These are phyloP conservation scores for Furnarius figulus DNA, from an alignment of 2,113 vertebrate genomes.

Conservation along the genomic window DNA sequence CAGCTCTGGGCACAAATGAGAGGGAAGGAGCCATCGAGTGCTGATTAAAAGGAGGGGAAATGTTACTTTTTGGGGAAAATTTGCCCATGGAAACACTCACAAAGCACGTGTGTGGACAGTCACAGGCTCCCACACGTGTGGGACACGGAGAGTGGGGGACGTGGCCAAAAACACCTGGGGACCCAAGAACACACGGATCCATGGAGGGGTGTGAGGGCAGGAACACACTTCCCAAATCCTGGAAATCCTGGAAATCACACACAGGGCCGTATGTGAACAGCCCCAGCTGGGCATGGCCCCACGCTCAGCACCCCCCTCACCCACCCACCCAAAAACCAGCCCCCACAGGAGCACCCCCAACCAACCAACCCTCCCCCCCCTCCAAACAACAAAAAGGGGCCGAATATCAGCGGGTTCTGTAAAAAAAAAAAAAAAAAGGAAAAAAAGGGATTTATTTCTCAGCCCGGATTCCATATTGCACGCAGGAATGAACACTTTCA, in stretches of 20 bases:
- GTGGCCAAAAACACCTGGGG: neutral
- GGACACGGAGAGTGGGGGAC: neutral
- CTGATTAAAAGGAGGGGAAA: neutral
- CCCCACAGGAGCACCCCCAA: neutral
- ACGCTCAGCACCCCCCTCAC: too few relatives aligned
- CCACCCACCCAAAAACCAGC: too few relatives aligned
- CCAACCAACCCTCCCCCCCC: neutral
- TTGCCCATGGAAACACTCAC: neutral
- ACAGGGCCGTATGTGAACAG: neutral
- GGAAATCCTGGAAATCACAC: neutral
- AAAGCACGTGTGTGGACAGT: rapidly evolving
- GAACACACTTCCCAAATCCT: neutral
- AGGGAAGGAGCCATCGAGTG: neutral
- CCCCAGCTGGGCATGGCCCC: too few relatives aligned
- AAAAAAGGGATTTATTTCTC: constrained; percentile 53
- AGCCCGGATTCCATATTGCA: constrained; percentile 60
- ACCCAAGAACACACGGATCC: too few relatives aligned
- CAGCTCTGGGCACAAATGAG: neutral
- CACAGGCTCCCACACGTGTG: rapidly evolving
- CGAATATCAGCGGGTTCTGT: neutral
- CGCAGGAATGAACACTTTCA: constrained; percentile 33
- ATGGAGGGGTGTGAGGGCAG: neutral
- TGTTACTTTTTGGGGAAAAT: neutral
- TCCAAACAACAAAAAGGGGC: neutral
- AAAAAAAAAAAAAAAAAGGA: neutral